phyloP scores from a whole-genome alignment of 2,797 vertebrate genomes.

The Scolopax rusticola region DNA sequence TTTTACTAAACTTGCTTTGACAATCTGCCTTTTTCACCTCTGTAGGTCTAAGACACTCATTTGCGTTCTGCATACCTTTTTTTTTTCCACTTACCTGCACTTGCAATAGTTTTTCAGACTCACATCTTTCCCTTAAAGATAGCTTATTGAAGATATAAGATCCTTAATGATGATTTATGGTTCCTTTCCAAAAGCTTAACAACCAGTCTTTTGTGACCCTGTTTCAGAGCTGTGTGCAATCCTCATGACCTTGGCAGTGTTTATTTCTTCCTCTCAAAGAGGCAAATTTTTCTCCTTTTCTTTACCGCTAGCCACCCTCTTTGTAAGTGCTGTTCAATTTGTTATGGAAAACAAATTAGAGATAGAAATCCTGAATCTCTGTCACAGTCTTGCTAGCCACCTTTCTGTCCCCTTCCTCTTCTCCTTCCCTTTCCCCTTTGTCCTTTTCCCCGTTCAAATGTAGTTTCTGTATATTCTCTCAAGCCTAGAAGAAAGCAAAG shows the following conservation, averaged over 20 bases:
- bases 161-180: constrained; percentile 21
- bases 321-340: background rate
- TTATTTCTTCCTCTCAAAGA: background rate
- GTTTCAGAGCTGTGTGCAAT: background rate
- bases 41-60: background rate
- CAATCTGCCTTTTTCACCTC: background rate
- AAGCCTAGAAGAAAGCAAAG: background rate
- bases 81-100: background rate
- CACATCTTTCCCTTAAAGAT: background rate
- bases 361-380: background rate
- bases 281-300: background rate
- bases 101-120: background rate
- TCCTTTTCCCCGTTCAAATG: background rate
- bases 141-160: background rate
- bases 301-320: background rate
- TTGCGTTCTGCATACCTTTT: fast-evolving
- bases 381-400: background rate
- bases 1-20: background rate
- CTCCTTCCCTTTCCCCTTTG: background rate
- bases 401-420: background rate
- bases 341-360: background rate
- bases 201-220: background rate
- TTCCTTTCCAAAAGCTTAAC: background rate
- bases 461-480: background rate
- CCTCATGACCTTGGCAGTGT: background rate